Base-by-base conservation (phyloP, 2,113 vertebrate genomes). In the Dendrocopos noguchii region DNA sequence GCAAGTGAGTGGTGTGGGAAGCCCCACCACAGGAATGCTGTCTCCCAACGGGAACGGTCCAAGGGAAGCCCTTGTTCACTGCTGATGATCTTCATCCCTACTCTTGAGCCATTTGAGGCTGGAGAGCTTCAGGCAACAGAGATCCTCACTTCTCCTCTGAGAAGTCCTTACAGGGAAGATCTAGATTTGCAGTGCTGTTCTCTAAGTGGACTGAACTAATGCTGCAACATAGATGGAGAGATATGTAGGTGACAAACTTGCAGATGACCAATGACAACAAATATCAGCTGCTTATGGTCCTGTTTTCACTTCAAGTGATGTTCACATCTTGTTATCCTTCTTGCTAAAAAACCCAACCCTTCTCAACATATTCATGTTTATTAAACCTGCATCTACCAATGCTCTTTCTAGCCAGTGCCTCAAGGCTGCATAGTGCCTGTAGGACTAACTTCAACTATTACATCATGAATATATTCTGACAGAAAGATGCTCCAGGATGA, bases 51-150 rank as follows among this genome's bases (percentile, higher is more conserved):
- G 68, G 47, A 77, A 47, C 2, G 20, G 33, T 13, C 42, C 72
- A 42, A 50, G 56, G 25, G 46, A 79, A 87, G 67, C 39, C 52
- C 53, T 24, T 13, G 22, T 36, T 89, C 19, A 46, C 34, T 50
- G 56, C 55, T 78, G 55, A 28, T 61, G 29, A 24, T 56, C 13
- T 4, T 60, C 33, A 21, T 70, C 39, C 56, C 39, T 75, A 10
- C 24, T 19, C 15, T 3, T 46, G 36, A 75, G n/a, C 19, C 16
- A n/a, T 50, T 6, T 0, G 1, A 22, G 17, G 17, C 2, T 17
- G 60, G 31, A 71, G 16, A 90, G 31, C 17, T 68, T 59, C 75
- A 74, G 18, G 65, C 36, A 73, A 39, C 6, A 28, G 21, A 71
- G 59, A 68, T 36, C 65, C 68, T 46, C 22, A 8, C 6, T 9